A percentile compares a stretch with the other conserved stretches of the same genome.
Evolutionary conservation across 2,113 vertebrate genomes (phyloP).

Genomic region (Hiodon alosoides): DNA sequence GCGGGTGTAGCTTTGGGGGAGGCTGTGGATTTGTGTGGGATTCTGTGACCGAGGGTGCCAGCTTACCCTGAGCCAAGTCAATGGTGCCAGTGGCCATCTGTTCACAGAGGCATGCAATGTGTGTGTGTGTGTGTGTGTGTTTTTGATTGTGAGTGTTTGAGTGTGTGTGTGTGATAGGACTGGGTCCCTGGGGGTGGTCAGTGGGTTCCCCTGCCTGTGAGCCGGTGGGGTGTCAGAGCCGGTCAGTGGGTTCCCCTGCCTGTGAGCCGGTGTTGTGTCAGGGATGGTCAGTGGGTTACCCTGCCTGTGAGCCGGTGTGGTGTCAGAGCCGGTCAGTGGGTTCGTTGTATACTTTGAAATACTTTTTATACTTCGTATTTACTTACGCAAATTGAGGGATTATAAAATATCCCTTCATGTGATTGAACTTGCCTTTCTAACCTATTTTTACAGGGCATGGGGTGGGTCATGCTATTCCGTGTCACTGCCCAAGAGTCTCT

Average conservation of each 20-base stretch:
- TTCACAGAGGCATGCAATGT: neutral
- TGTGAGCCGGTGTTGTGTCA: too few relatives aligned
- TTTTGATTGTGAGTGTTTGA: neutral
- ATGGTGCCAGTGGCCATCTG: neutral
- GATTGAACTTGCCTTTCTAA: conserved; percentile 17
- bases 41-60: neutral
- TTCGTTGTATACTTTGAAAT: too few relatives aligned
- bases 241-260: too few relatives aligned
- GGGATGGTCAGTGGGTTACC: too few relatives aligned
- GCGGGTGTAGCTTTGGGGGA: neutral
- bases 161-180: neutral
- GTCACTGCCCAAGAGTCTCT: neutral
- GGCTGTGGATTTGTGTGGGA: neutral
- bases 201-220: too few relatives aligned
- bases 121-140: conserved; percentile 16
- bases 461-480: neutral
- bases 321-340: too few relatives aligned
- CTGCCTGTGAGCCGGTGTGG: too few relatives aligned
- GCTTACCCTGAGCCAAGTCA: neutral
- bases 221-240: too few relatives aligned
- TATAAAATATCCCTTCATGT: conserved; percentile 19
- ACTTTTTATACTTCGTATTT: too few relatives aligned
- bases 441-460: too few relatives aligned
- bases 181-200: too few relatives aligned
- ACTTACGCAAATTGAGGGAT: too few relatives aligned